Base-by-base conservation (phyloP, 2,888 invertebrate species). In the Ethmia dodecea region DNA sequence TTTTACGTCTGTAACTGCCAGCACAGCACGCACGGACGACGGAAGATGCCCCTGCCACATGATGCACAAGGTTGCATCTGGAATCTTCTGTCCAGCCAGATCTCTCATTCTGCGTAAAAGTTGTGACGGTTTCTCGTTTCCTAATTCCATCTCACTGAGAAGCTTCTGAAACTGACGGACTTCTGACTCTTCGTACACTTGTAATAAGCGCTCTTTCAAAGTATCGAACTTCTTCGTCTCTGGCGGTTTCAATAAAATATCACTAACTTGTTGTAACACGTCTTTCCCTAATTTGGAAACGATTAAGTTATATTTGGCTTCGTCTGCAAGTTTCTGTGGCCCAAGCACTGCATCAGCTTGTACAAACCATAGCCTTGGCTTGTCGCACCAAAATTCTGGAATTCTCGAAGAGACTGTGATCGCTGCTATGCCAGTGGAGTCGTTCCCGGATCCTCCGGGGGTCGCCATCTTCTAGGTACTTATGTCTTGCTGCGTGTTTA, bases 311-410 rank as follows among this genome's bases (percentile, higher is more conserved):
- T 26, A 52, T 24, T 46, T 47, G 1, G 42, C 33, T 3, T 40
- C 38, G 13, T 52, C 47, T 0, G 33, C 11, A 1, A 39, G 2
- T 9, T 44, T 46, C 20, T 45, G 47, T 2, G 43, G 41, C 2
- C 20, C 25, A 2, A 49, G 1, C 2, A 42, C 29, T 0, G 47
- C 37, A 20, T 49, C 48, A 1, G 36, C n/a, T 10, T 45, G 47
- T 0, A 45, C 28, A 13, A 54, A 54, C 49, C 50, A 55, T 1
- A 45, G 9, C 1, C 45, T 28, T 0, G 52, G 47, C 24, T 42
- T 12, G 16, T 28, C 29, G 2, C 14, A 38, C 53, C 51, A 55
- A 33, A 57, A 51, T 11, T 47, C 47, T 1, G 51, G 45, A 8
- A 34, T 14, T 8, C 28, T 20, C n/a, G 22, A 3, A 2, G 22